These are phyloP conservation scores for Uria lomvia DNA, from an alignment of 2,113 vertebrate species.

Conservation along the genomic window DNA sequence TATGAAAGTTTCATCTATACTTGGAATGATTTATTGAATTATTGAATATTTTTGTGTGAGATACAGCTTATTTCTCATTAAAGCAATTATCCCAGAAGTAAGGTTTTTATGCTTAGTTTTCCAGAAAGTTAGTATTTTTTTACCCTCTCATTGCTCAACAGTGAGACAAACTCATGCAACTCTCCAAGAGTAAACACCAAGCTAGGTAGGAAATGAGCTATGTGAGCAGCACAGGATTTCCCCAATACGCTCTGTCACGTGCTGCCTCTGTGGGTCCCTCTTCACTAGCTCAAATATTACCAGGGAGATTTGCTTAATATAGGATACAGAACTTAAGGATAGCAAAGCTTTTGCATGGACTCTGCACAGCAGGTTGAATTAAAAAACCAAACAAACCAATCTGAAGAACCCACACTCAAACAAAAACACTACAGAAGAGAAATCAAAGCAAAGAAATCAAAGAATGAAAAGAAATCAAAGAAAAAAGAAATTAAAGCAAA, in stretches of 20 bases:
- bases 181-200: neutral
- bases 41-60: neutral
- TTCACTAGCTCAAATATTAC: neutral
- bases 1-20: neutral
- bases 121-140: neutral
- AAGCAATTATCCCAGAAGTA: neutral
- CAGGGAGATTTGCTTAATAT: neutral
- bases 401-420: neutral
- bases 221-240: neutral
- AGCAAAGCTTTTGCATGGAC: neutral
- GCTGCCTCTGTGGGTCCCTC: neutral
- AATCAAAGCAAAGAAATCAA: neutral
- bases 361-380: neutral
- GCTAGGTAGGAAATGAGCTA: neutral
- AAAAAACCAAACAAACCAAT: neutral
- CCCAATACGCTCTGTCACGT: neutral
- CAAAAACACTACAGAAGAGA: neutral
- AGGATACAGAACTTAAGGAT: neutral
- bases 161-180: neutral
- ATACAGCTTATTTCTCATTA: neutral
- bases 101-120: neutral
- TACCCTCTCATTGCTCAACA: neutral
- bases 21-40: neutral
- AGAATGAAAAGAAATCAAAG: neutral
- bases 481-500: neutral